Percentiles rank a stretch among this genome's conserved stretches.
phyloP scores from a whole-genome alignment of 1,140 invertebrate species.

The Drosophila watanabei region DNA sequence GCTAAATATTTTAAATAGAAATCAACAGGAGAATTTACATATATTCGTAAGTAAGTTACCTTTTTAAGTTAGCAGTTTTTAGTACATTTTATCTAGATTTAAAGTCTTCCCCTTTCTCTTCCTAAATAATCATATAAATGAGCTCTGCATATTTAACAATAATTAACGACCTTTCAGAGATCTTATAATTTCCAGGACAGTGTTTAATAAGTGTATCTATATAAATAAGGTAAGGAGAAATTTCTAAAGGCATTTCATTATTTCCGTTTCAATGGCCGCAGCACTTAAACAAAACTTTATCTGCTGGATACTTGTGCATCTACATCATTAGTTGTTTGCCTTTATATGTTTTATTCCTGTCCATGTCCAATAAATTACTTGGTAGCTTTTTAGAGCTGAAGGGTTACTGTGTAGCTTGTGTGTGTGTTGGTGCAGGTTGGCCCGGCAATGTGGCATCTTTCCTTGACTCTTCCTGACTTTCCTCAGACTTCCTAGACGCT shows the following conservation, averaged over 20 bases:
- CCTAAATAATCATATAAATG: background rate
- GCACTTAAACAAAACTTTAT: constrained; percentile 19
- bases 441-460: constrained; percentile 32
- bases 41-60: background rate
- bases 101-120: background rate
- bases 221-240: constrained; percentile 9
- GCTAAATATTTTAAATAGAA: constrained; percentile 1
- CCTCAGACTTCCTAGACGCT: constrained; percentile 61
- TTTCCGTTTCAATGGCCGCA: constrained; percentile 3
- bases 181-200: background rate
- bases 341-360: constrained; percentile 21
- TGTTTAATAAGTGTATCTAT: constrained; percentile 6
- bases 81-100: background rate
- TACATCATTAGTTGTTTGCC: constrained; percentile 47
- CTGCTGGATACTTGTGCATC: constrained; percentile 34
- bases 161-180: background rate
- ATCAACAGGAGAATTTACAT: constrained; percentile 1
- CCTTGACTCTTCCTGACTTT: constrained; percentile 46
- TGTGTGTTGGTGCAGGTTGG: constrained; percentile 27
- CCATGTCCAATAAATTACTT: constrained; percentile 74
- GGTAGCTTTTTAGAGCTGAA: constrained; percentile 65
- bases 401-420: constrained; percentile 41
- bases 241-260: constrained; percentile 1
- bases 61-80: background rate
- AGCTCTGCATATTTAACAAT: background rate